Base-by-base conservation (phyloP, 2,888 invertebrate genomes). In the Cheilosia pagana region DNA sequence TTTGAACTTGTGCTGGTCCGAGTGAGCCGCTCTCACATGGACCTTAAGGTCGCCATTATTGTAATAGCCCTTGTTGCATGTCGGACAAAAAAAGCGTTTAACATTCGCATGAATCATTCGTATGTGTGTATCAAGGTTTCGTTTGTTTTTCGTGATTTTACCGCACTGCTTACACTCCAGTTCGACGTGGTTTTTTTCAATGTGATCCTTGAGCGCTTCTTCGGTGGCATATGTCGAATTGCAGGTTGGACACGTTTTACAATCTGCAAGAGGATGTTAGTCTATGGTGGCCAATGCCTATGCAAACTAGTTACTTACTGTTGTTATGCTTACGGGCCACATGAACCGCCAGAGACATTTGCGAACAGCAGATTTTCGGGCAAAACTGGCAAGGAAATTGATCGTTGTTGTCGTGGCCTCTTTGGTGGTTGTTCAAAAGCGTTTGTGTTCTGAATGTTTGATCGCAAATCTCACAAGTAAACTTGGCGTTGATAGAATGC, bases 301-400 rank as follows among this genome's bases (percentile, higher is more conserved):
- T 16, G 16, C 5, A n/a, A 16, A 31, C 2, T n/a, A 8, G 8
- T 3, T 45, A 87, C 89, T 87, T 74, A 91, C 91, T 90, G 50
- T 89, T 90, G 62, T 91, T 91, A 68, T 91, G 91, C 62, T 89
- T 90, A 35, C 91, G 88, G 10, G 91, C 89, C n/a, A 91, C 88
- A 81, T 91, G 91, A 10, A 92, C 89, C 0, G 91, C 88, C 2
- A 92, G 86, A 3, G 91, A 90, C 91, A 91, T 91, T 87, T 90
- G 90, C 0, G 91, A 89, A 14, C 68, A 71, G 45, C 89, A 92
- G 7, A 87, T 41, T 57, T 91, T 91, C 3, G 88, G 75, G n/a
- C 91, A 91, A 79, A 91, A 91, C 67, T 90, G 90, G 23, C 91
- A 91, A 7, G 87, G 81, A 48, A 86, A 88, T 25, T 59, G 71